Evolutionary conservation across 2,888 invertebrate species (phyloP), one percentile per base, ranked within the genome.

Genomic region (Gandaritis pyraliata): DNA sequence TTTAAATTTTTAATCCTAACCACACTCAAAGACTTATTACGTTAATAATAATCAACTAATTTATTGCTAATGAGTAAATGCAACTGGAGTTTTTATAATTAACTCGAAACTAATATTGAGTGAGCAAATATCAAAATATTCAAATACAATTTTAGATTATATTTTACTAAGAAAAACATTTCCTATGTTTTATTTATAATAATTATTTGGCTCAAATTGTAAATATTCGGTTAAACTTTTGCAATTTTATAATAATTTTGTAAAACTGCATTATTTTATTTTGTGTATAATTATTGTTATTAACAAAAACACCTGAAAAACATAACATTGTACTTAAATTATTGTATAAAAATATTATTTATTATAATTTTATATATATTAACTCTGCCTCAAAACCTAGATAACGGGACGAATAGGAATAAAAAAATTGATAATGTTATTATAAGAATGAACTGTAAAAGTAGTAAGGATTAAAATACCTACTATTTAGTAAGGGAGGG

Each of bases 391-490:
- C 47, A 60, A 57, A 64, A 67, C 75, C 71, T 72, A 71, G 74
- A 75, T 73, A 67, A 73, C 71, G 82, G 82, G 83, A 85, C 77
- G 82, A 79, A 85, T 80, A 80, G 72, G 67, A 72, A 73, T 76
- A 69, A 38, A 72, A 72, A 66, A 69, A 72, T 52, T 61, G 77
- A 85, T n/a, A 84, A 80, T 85, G 82, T 87, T 78, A 74, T 81
- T 67, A 77, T 72, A 70, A 72, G 71, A 73, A 65, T 71, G 75
- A 72, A 68, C 69, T 87, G 86, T 85, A 86, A 81, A 84, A 82
- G 82, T 77, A 76, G 71, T 68, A 73, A 73, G 74, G 69, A 73
- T 67, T 72, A 71, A 70, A 72, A 53, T 67, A 69, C 63, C 65
- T 56, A 18, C 60, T 68, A 68, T 71, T 66, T 65, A 72, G 70